These are phyloP conservation scores for Periophthalmodon schlosseri DNA, from an alignment of 2,113 vertebrate species.

Conservation along the genomic window DNA sequence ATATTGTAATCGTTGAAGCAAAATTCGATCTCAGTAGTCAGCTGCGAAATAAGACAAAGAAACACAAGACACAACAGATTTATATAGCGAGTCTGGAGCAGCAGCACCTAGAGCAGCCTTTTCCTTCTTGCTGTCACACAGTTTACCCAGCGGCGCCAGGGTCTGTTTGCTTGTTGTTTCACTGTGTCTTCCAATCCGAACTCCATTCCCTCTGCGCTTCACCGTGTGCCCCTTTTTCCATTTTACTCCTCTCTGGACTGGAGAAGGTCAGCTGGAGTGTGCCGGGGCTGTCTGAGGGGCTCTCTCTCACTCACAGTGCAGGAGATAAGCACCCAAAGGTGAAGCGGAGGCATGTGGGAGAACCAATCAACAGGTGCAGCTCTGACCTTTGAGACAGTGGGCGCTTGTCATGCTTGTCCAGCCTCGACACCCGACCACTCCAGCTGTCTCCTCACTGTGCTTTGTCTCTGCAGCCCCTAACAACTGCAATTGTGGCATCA, in stretches of 20 bases:
- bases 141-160: not conserved
- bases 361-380: constrained; percentile 46
- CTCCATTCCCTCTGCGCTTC: not conserved
- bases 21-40: no score
- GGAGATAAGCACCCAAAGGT: constrained; percentile 13
- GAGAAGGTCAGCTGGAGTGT: constrained; percentile 27
- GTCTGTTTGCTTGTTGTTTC: not conserved
- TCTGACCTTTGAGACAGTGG: constrained; percentile 41
- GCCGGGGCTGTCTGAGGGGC: not conserved
- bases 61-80: not conserved
- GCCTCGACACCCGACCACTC: constrained; percentile 17
- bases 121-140: not conserved
- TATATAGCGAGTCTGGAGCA: not conserved
- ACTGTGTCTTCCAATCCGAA: not conserved
- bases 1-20: no score
- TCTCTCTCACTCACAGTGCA: constrained; percentile 24
- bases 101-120: not conserved
- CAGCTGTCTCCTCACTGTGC: not conserved
- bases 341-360: constrained; percentile 11
- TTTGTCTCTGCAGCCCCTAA: not conserved
- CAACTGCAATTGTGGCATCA: no score
- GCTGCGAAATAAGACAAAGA: not conserved
- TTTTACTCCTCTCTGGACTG: constrained; percentile 12
- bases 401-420: constrained; percentile 38
- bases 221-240: not conserved